Percentiles rank a stretch among this genome's conserved stretches.
Conservation (phyloP, 2,797 vertebrate genomes). For the Amblyraja radiata region DNA sequence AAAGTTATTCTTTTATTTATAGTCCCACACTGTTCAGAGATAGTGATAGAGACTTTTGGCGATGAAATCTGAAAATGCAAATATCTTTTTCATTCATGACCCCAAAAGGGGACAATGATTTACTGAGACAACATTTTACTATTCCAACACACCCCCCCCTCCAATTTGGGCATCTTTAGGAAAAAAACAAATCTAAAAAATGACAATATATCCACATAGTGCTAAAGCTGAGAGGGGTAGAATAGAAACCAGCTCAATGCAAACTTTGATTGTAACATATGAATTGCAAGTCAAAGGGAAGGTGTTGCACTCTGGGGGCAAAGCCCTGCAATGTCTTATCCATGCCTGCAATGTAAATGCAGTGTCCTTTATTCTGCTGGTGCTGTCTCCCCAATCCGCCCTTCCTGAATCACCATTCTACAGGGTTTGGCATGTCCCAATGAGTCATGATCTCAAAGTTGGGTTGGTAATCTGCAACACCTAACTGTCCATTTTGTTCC, state of each 20-base stretch:
- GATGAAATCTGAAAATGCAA: not conserved
- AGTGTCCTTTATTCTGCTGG: not conserved
- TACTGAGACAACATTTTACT: not conserved
- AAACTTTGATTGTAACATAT: not conserved
- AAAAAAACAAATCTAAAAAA: not conserved
- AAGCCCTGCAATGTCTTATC: too few species aligned
- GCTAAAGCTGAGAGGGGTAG: not conserved
- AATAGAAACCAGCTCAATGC: not conserved
- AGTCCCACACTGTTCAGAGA: not conserved
- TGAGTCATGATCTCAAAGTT: slow-evolving; percentile 47
- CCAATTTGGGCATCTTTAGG: not conserved
- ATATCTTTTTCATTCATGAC: not conserved
- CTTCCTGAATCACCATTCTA: not conserved
- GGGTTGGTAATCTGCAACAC: not conserved
- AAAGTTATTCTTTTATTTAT: not conserved
- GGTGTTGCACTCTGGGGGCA: not conserved
- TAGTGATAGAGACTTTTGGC: not conserved
- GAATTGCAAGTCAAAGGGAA: not conserved
- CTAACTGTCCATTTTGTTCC: not conserved
- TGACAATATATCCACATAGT: not conserved
- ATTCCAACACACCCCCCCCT: not conserved
- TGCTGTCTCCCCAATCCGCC: not conserved
- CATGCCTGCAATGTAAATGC: not conserved
- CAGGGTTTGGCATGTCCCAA: not conserved
- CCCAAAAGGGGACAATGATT: not conserved